phyloP scores from a whole-genome alignment of 1,140 invertebrate genomes.

The Trypoxylus dichotomus region DNA sequence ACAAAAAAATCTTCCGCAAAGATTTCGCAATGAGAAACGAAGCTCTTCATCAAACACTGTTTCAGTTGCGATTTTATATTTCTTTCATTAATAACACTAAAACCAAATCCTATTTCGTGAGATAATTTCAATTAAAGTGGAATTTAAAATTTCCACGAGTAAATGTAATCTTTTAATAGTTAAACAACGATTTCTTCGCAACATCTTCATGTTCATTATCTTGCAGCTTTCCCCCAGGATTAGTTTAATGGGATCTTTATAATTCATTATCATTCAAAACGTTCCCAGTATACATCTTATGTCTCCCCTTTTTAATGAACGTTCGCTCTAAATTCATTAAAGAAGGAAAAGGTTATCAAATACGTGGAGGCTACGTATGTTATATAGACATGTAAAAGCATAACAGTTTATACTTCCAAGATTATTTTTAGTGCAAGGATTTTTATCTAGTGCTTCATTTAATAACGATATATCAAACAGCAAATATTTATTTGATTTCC shows the following conservation, averaged over 20 bases:
- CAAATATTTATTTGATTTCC: too few relatives aligned
- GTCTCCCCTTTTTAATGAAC: neutral
- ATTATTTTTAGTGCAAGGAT: too few relatives aligned
- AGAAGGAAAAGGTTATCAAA: neutral
- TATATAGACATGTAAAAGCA: too few relatives aligned
- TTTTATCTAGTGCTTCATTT: too few relatives aligned
- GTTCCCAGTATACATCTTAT: neutral
- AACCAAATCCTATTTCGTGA: neutral
- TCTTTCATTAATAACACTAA: constrained; percentile 3
- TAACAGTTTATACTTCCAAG: too few relatives aligned
- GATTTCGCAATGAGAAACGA: neutral
- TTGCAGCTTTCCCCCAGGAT: neutral
- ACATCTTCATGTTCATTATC: neutral
- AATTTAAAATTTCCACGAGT: neutral
- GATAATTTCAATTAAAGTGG: neutral
- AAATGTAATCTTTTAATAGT: constrained; percentile 4
- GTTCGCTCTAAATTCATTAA: neutral
- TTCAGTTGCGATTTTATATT: neutral
- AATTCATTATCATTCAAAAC: constrained; percentile 4
- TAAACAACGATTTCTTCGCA: neutral
- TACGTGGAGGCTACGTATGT: too few relatives aligned
- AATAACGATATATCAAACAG: too few relatives aligned
- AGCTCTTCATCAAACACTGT: neutral
- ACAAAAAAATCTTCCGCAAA: too few relatives aligned
- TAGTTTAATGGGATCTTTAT: neutral